phyloP scores from a whole-genome alignment of 2,888 invertebrate genomes.

The Polydrusus cervinus region DNA sequence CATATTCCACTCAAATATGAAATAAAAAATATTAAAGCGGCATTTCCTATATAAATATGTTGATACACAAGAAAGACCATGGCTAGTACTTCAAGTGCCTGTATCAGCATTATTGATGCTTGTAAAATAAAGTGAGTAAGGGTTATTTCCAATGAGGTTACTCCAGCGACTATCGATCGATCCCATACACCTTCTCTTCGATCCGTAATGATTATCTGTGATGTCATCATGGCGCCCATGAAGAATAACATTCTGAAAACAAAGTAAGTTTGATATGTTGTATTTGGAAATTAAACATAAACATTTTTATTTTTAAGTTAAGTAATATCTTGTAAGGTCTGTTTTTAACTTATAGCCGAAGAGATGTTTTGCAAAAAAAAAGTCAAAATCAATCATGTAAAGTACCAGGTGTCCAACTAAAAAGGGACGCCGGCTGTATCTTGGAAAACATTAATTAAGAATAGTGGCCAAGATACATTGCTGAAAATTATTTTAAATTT shows the following conservation, averaged over 20 bases:
- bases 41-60: conserved; percentile 77
- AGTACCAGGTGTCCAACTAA: too few species aligned
- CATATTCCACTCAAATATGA: conserved; percentile 83
- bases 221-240: conserved; percentile 88
- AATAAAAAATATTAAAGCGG: conserved; percentile 76
- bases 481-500: too few species aligned
- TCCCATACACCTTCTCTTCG: conserved; percentile 89
- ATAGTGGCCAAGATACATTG: too few species aligned
- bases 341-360: too few species aligned
- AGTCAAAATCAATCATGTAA: too few species aligned
- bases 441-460: too few species aligned
- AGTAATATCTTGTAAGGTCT: too few species aligned
- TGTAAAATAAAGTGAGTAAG: conserved; percentile 87
- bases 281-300: too few species aligned
- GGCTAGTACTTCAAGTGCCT: conserved; percentile 77
- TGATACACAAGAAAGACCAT: conserved; percentile 78
- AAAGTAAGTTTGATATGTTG: background rate
- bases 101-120: conserved; percentile 77
- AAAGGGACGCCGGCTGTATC: too few species aligned
- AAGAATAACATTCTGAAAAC: conserved; percentile 85
- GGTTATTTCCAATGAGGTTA: conserved; percentile 85
- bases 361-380: too few species aligned
- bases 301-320: too few species aligned
- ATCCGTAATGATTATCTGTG: conserved; percentile 86
- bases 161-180: conserved; percentile 89